phyloP scores from a whole-genome alignment of 1,140 invertebrate species.

The Zaprionus inermis region DNA sequence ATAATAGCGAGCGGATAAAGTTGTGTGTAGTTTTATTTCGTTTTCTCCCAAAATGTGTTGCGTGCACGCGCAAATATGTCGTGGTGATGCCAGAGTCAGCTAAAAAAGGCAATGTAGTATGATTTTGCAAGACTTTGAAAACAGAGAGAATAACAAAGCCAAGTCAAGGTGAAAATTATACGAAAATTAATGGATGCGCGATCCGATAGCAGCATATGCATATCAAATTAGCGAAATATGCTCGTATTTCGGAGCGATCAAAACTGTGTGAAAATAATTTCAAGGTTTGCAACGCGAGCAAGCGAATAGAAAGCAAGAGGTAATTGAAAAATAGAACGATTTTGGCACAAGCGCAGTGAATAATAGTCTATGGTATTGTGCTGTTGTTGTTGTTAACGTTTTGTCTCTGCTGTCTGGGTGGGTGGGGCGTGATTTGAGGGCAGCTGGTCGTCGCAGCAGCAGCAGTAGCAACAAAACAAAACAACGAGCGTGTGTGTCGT shows the following conservation, averaged over 20 bases:
- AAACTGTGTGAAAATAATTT: slow-evolving; percentile 82
- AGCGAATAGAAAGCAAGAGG: slow-evolving; percentile 82
- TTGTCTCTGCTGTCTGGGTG: slow-evolving; percentile 64
- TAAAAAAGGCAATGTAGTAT: slow-evolving; percentile 73
- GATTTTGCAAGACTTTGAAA: slow-evolving; percentile 76
- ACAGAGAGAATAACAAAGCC: slow-evolving; percentile 58
- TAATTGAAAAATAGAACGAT: slow-evolving; percentile 83
- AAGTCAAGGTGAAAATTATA: slow-evolving; percentile 82
- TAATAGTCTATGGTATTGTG: slow-evolving; percentile 41
- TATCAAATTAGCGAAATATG: slow-evolving; percentile 79
- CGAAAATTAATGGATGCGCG: slow-evolving; percentile 72
- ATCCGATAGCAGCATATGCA: slow-evolving; percentile 64
- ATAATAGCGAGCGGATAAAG: slow-evolving; percentile 52
- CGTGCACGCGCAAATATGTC: slow-evolving; percentile 47
- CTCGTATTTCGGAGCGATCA: slow-evolving; percentile 69
- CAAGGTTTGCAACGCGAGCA: slow-evolving; percentile 75
- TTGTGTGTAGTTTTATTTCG: slow-evolving; percentile 41
- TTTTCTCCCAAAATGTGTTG: slow-evolving; percentile 56
- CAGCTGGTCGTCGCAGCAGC: slow-evolving; percentile 54
- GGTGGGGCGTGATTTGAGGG: slow-evolving; percentile 79
- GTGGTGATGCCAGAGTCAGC: slow-evolving; percentile 60
- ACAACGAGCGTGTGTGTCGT: slow-evolving; percentile 43
- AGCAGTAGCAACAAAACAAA: slow-evolving; percentile 44
- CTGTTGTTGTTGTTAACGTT: slow-evolving; percentile 51
- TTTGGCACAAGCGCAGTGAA: slow-evolving; percentile 79